Evolutionary conservation across 2,797 vertebrate genomes (phyloP).

Genomic region (Spinus pinus): DNA sequence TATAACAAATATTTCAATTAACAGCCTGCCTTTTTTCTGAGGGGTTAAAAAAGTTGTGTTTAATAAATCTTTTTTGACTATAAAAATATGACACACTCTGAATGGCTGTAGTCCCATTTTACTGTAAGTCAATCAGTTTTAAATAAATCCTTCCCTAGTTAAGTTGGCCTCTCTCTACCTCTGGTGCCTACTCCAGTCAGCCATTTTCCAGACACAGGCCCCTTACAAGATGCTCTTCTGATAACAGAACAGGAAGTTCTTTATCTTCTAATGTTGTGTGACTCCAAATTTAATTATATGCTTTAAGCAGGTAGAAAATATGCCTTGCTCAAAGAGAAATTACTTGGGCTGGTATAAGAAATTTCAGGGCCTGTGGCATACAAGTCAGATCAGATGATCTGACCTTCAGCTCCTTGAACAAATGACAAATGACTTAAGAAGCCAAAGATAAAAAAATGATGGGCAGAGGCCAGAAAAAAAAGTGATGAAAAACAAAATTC

Average conservation of each 20-base stretch:
- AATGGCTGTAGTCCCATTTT: not conserved
- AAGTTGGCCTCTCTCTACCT: not conserved
- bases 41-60: not conserved
- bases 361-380: not conserved
- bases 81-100: not conserved
- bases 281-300: slow-evolving; percentile 29
- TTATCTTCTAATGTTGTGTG: slow-evolving; percentile 14
- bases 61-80: not conserved
- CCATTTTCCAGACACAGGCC: not conserved
- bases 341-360: slow-evolving; percentile 9
- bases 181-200: not conserved
- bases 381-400: not conserved
- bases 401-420: not conserved
- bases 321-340: slow-evolving; percentile 19
- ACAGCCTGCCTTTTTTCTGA: not conserved
- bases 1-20: not conserved
- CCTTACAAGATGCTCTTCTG: not conserved
- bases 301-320: not conserved
- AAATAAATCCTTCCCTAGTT: not conserved
- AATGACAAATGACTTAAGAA: not conserved
- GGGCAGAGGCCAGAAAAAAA: not conserved
- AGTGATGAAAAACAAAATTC: not conserved
- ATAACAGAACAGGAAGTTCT: slow-evolving; percentile 41
- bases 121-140: not conserved
- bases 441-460: not conserved